Evolutionary conservation across 1,140 invertebrate species (phyloP).

Genomic region (Carcinoscorpius rotundicauda): DNA sequence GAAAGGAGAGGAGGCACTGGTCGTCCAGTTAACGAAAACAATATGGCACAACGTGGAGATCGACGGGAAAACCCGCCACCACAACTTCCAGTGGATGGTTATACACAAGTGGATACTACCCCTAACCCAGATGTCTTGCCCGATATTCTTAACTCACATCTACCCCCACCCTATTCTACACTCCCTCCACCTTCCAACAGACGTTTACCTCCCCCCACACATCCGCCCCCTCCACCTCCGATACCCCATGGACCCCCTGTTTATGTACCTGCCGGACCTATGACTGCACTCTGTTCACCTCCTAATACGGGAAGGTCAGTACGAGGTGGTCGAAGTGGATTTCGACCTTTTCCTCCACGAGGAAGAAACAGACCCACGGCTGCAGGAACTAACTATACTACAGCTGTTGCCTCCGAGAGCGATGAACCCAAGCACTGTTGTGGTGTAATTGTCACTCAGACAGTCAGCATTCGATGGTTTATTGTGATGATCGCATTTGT

Average conservation of each 20-base stretch:
- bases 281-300: slow-evolving; percentile 9
- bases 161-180: slow-evolving; percentile 36
- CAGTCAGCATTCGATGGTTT: slow-evolving; percentile 51
- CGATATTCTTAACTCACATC: slow-evolving; percentile 40
- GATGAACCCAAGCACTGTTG: slow-evolving; percentile 54
- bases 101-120: no score
- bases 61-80: no score
- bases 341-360: slow-evolving; percentile 3
- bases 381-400: neutral
- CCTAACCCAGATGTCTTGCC: slow-evolving; percentile 26
- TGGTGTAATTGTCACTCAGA: slow-evolving; percentile 44
- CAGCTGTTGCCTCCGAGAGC: slow-evolving; percentile 21
- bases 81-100: no score
- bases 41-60: no score
- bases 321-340: neutral
- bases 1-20: no score
- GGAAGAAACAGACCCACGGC: neutral
- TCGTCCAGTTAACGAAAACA: no score
- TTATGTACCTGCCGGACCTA: slow-evolving; percentile 5
- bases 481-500: slow-evolving; percentile 56
- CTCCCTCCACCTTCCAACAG: slow-evolving; percentile 24
- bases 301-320: slow-evolving; percentile 5
- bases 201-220: slow-evolving; percentile 10
- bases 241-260: slow-evolving; percentile 7
- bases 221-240: slow-evolving; percentile 20